Percentiles rank a stretch among this genome's conserved stretches.
These are phyloP conservation scores for Temnothorax curvispinosus DNA, from an alignment of 1,140 invertebrate genomes.

Conservation along the genomic window DNA sequence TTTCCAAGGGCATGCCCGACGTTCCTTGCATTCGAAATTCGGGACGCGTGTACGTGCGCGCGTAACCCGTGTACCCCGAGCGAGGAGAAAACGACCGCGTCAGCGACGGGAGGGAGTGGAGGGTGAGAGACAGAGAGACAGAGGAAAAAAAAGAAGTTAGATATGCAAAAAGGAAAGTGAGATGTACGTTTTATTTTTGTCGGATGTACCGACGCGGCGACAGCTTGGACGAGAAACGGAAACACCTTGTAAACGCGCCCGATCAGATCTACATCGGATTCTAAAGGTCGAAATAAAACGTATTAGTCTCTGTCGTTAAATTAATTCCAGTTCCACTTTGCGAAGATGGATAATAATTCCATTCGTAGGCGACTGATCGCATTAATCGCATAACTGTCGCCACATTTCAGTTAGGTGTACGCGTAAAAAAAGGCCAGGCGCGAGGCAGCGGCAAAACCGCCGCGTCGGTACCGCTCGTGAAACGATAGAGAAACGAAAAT, in stretches of 20 bases:
- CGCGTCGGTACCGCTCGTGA: neutral
- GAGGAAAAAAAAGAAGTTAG: neutral
- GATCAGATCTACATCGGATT: neutral
- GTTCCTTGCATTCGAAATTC: slow-evolving; percentile 82
- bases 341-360: neutral
- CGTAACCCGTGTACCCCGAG: slow-evolving; percentile 57
- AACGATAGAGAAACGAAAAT: slow-evolving; percentile 21
- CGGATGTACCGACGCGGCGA: neutral
- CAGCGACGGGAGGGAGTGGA: neutral
- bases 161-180: neutral
- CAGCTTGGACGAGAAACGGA: neutral
- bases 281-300: neutral
- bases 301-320: neutral
- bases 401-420: neutral
- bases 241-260: neutral
- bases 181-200: neutral
- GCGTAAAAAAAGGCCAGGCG: neutral
- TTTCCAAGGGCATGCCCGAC: slow-evolving; percentile 82
- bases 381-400: neutral
- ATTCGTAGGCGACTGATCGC: neutral
- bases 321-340: slow-evolving; percentile 1
- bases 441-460: neutral
- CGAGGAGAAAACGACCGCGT: slow-evolving; percentile 22
- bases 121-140: neutral
- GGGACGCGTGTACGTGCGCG: slow-evolving; percentile 66